Evolutionary conservation across 35 echinoderm and acorn worm species (phyloP), one percentile per base, ranked within the genome.

Genomic region (Acanthaster planci): DNA sequence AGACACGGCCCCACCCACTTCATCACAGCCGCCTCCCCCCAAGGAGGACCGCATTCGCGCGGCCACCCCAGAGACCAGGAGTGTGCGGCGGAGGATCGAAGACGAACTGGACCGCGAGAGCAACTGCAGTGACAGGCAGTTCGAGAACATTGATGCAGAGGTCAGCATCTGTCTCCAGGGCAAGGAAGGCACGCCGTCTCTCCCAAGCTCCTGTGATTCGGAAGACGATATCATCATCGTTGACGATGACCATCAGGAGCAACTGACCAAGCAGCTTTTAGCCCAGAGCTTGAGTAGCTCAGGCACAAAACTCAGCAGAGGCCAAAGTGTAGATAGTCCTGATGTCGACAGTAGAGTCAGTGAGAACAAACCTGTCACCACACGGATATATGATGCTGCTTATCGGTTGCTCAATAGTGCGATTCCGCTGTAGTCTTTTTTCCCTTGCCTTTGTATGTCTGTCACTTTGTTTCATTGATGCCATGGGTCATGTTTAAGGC

Each of bases 101-200:
- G 76, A 84, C 32, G 92, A 93, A 57, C 40, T 93, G 5, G 86
- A 93, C 40, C 34, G 76, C 0, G 86, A 89, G 57, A 93, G 92
- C 77, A 83, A 82, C 26, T 84, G 79, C 5, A 78, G 81, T 35
- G 92, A 93, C 58, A 42, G 86, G 6, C 86, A 93, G 54, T 93
- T 89, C 85, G 92, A 93, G 67, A 84, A 80, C 14, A 80, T 93
- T 29, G 92, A 93, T 34, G 38, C 80, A 40, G 92, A 93, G 82
- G 77, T 93, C 2, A 93, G 92, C 44, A 89, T 93, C 56, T 93
- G 92, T 85, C 35, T 87, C 7, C 56, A 53, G 4, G 76, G 54
- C 10, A 32, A 51, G 14, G 90, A 92, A 17, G n/a, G n/a, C n/a
- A 6, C 42, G 4, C 42, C 42, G 42, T 78, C 35, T 54, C 59